Evolutionary conservation across 1,140 invertebrate species (phyloP), one percentile per base, ranked within the genome.

Genomic region (Aricia agestis): DNA sequence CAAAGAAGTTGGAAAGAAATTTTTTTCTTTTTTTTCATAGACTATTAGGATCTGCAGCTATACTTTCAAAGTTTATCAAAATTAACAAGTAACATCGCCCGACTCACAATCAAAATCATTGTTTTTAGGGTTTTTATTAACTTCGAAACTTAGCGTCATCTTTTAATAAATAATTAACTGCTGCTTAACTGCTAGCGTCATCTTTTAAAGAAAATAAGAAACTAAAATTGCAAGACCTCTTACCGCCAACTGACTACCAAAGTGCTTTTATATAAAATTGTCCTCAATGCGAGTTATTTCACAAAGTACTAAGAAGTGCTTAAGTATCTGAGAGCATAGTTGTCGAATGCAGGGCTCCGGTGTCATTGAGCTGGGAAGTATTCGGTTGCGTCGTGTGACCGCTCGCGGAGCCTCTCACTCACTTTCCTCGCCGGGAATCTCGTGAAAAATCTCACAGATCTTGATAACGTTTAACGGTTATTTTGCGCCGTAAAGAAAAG

Each of bases 291-390:
- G 13, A 52, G 45, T 11, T 52, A 52, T 52, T 52, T 13, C 3
- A 52, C 13, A 4, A 52, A 52, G 45, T 52, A 36, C 36, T 36
- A 13, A 52, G 10, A 15, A 52, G 45, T 52, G 11, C 13, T 52
- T 52, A 52, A 52, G 45, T 52, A 52, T 52, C 45, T 52, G 68
- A 15, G 31, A 10, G 68, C 57, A 36, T 41, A 68, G 18, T 68
- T 68, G 32, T 68, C 76, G 78, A 74, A 67, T 59, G 74, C 79
- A 69, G 70, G 72, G 25, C 36, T 32, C 45, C 74, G 76, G 77
- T 76, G 80, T 82, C 80, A 82, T 77, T 82, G 80, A 76, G 80
- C 80, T 78, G 77, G 72, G 74, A 80, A 82, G 71, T 78, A 82
- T 82, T 80, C 73, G 78, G 75, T 66, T 70, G 58, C 61, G 57